A percentile compares a stretch with the other conserved stretches of the same genome.
These are phyloP conservation scores for Lerema accius DNA, from an alignment of 1,140 invertebrate species.

Conservation along the genomic window DNA sequence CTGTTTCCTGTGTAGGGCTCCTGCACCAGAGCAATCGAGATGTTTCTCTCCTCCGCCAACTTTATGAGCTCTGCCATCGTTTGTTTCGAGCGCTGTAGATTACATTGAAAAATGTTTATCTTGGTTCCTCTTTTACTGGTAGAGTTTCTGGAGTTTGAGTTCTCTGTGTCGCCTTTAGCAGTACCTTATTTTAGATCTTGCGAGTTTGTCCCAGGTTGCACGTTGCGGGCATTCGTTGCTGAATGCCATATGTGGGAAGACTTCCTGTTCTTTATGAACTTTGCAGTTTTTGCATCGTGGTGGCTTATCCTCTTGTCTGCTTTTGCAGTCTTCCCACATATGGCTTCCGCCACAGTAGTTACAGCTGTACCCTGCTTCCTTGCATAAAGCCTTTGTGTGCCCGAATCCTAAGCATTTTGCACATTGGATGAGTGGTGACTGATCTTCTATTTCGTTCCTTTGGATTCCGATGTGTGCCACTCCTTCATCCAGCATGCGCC, in stretches of 20 bases:
- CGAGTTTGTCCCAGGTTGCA: constrained; percentile 33
- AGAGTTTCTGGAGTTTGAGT: background rate
- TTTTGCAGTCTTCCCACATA: background rate
- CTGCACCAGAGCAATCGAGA: constrained; percentile 20
- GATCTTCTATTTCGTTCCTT: background rate
- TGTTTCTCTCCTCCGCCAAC: constrained; percentile 4
- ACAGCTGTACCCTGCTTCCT: background rate
- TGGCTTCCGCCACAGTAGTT: constrained; percentile 18
- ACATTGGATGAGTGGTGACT: background rate
- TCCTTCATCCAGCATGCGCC: background rate
- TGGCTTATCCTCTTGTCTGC: background rate
- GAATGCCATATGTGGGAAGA: constrained; percentile 14
- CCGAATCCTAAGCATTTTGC: background rate
- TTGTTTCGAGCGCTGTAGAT: constrained; percentile 26
- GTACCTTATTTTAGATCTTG: constrained; percentile 17
- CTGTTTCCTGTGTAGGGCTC: constrained; percentile 35
- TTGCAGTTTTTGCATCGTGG: constrained; percentile 14
- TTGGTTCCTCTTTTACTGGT: background rate
- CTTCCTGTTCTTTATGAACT: background rate
- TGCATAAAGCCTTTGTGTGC: constrained; percentile 4
- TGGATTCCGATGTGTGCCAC: background rate
- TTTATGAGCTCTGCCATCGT: constrained; percentile 33
- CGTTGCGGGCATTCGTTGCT: constrained; percentile 23
- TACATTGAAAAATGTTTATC: background rate
- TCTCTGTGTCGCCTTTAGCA: constrained; percentile 29